A percentile compares a stretch with the other conserved stretches of the same genome.
Evolutionary conservation across 2,888 invertebrate genomes (phyloP).

Genomic region (Saturnia pavonia): DNA sequence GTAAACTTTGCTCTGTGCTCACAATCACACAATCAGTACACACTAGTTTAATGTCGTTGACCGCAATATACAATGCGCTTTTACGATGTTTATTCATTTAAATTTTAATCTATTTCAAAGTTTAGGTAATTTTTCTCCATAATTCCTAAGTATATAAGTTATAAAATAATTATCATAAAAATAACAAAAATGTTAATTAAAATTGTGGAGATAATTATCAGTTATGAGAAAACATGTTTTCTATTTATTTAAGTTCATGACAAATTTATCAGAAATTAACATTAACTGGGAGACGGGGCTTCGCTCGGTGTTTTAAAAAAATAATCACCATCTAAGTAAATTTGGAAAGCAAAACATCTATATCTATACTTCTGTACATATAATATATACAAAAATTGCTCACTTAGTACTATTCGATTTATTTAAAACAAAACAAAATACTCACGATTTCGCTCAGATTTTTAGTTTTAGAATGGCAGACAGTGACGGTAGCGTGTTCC

Average conservation of each 20-base stretch:
- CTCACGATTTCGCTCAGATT: slow-evolving; percentile 88
- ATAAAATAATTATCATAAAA: not conserved
- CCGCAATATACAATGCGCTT: not conserved
- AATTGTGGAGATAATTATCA: no score
- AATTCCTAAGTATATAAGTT: not conserved
- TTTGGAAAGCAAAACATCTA: no score
- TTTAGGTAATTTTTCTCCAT: not conserved
- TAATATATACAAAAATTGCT: no score
- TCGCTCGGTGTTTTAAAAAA: no score
- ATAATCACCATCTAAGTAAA: no score
- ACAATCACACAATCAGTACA: not conserved
- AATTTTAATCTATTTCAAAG: not conserved
- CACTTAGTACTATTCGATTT: no score
- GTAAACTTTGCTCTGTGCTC: not conserved
- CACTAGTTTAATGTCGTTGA: not conserved
- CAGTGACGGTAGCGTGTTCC: slow-evolving; percentile 98
- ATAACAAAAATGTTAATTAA: not conserved
- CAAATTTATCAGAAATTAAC: no score
- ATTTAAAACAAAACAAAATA: slow-evolving; percentile 22
- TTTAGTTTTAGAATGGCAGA: slow-evolving; percentile 97
- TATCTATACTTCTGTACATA: no score
- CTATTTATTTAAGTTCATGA: no score
- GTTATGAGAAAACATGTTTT: no score
- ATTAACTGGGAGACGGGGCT: no score
- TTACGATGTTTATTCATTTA: not conserved